These are phyloP conservation scores for Sebastes cheni DNA, from an alignment of 2,797 vertebrate species.

Conservation along the genomic window DNA sequence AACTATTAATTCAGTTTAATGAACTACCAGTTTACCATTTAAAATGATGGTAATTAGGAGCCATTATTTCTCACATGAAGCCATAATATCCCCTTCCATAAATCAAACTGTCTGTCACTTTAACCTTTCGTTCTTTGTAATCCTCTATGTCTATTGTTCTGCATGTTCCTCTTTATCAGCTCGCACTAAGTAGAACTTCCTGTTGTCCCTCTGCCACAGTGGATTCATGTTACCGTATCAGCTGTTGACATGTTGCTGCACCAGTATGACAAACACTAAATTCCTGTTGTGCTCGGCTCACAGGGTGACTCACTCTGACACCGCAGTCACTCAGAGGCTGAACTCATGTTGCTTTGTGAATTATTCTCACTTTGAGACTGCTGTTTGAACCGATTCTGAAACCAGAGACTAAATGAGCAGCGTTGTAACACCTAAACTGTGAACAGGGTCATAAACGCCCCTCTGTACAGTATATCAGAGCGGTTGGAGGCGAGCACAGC, in stretches of 20 bases:
- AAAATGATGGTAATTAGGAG: not conserved
- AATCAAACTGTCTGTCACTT: not conserved
- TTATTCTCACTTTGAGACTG: not conserved
- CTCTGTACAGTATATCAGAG: not conserved
- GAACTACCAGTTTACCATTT: no score
- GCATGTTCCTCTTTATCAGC: constrained; percentile 51
- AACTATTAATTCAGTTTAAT: no score
- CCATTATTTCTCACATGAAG: not conserved
- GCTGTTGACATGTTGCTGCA: constrained; percentile 21
- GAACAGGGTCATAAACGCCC: not conserved
- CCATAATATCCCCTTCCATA: not conserved
- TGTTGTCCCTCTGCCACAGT: constrained; percentile 20
- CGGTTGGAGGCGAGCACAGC: not conserved
- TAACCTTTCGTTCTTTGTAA: not conserved
- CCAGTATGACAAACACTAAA: constrained; percentile 2
- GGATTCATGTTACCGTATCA: constrained; percentile 30
- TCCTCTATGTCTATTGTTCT: not conserved
- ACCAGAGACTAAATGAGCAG: not conserved
- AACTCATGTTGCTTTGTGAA: not conserved
- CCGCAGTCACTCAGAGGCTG: not conserved
- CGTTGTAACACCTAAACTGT: not conserved
- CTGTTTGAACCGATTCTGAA: not conserved
- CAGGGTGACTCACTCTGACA: not conserved
- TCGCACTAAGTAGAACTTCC: constrained; percentile 42
- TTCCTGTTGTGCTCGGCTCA: not conserved